Evolutionary conservation across 2,888 invertebrate species (phyloP), one percentile per base, ranked within the genome.

Genomic region (Aporophyla lueneburgensis): DNA sequence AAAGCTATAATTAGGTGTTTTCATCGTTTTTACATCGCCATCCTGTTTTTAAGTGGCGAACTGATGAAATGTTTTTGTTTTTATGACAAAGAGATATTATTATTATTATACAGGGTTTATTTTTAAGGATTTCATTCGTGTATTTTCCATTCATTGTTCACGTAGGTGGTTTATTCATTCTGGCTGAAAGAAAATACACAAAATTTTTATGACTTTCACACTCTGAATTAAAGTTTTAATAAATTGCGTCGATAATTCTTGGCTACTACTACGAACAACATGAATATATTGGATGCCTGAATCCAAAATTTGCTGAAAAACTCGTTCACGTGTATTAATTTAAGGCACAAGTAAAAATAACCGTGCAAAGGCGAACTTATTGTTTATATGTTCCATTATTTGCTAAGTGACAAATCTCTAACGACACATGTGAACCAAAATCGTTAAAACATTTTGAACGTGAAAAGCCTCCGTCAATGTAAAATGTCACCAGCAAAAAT

Each of bases 1-100:
- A 16, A 27, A 71, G 46, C n/a, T 84, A 83, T 76, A 71, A 86
- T 83, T 84, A 76, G 67, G 53, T 78, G 79, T 83, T 78, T 75
- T 75, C 49, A 62, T 71, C 51, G 66, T 77, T 86, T 72, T 78
- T n/a, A 78, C 63, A 63, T 65, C 40, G 73, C 74, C 79, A 84
- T 72, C 16, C 9, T 62, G 33, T 67, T 86, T 65, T 68, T 49
- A 54, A 72, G 46, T 53, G 10, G 54, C 2, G 16, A 43, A 33
- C 46, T 53, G 73, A 6, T 69, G 33, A 79, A 9, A 59, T 46
- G 33, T 56, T 68, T n/a, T 61, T 40, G 51, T 53, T 73, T 73
- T 43, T 27, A 24, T 62, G 27, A 69, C 46, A 56, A 51, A n/a
- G 40, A 54, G 6, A 51, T 27, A 9, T 46, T 67, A 46, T 21